Base-by-base conservation (phyloP, 1,140 invertebrate species). In the Neodiprion fabricii region DNA sequence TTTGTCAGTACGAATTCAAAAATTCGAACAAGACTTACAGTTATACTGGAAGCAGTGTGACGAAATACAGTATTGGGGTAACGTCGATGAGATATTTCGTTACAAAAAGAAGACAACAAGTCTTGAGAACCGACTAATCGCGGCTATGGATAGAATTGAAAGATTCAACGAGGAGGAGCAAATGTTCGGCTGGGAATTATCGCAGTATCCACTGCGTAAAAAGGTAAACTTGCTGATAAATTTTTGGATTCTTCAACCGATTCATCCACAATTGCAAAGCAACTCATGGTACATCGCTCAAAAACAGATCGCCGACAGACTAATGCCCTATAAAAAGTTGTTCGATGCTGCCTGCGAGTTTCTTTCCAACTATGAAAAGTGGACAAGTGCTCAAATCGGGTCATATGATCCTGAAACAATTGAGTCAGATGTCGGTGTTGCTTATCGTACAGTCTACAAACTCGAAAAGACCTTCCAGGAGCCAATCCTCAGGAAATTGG, bases 161-260 rank as follows among this genome's bases (percentile, higher is more conserved):
- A 90, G 92, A 73, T 97, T 99, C 79, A 99, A 99, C 85, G 93
- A 93, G 82, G 97, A 99, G 85, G 98, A 99, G 85, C 90, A 92
- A 75, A 91, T 96, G 48, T 99, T 97, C 85, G 94, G 93, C 12
- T 98, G 96, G 94, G 94, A 98, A 84, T 84, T 93, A 11, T 97
- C 97, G 0, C 92, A 95, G 72, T 99, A 99, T 91, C 96, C 97
- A 0, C 89, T 95, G 74, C 90, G 97, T 74, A 95, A 92, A 80
- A 82, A 90, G 79, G 91, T 92, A 81, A 72, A 71, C 12, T 70
- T 17, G 70, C 53, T 50, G 69, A 40, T 70, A 9, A 61, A 12
- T 75, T 75, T 73, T 21, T 47, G 73, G 68, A 70, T 21, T 66
- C 47, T 65, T 47, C 68, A 53, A 53, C 4, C 65, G 71, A 72